Evolutionary conservation across 2,888 invertebrate genomes (phyloP), one percentile per base, ranked within the genome.

Genomic region (Phytoseiulus persimilis): DNA sequence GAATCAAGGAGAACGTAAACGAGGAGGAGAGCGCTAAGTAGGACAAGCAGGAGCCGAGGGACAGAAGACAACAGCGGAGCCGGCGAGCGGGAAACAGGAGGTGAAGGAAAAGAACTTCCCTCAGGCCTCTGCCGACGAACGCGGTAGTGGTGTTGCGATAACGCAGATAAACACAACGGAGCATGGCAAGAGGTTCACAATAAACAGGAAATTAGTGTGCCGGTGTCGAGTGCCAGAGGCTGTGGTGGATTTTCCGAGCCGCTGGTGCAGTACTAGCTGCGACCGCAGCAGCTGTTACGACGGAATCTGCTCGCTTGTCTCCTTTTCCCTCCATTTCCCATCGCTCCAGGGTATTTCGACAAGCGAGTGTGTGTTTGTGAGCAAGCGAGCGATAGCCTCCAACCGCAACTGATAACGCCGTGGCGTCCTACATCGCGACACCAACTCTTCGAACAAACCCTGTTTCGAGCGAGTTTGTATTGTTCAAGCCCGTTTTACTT

Each of bases 201-300:
- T 65, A 65, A 65, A 65, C 65, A 65, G 65, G 65, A 65, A 65
- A 65, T 65, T 65, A 65, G 65, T 65, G 65, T 65, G 65, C 65
- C 18, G 65, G 65, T 65, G 65, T 65, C 65, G 65, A 65, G 65
- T 65, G 65, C 65, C 65, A 65, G 65, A 65, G 65, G 65, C 65
- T 65, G 65, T 65, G 65, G 65, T 14, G 65, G 65, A 65, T 65
- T 65, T 65, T 65, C 18, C 65, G 65, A 2, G 65, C 65, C 18
- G 39, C 9, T 39, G 39, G 39, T 9, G 39, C 39, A 9, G 5
- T 39, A 39, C 39, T 9, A 39, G 39, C 39, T 3, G 9, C 39
- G 39, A 18, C 65, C 65, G 65, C 65, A 28, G 65, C 65, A 65
- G 65, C 65, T 65, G 65, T 65, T 65, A 65, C 65, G 65, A 23